Evolutionary conservation across 2,797 vertebrate genomes (phyloP).

Genomic region (Zalophus californianus): DNA sequence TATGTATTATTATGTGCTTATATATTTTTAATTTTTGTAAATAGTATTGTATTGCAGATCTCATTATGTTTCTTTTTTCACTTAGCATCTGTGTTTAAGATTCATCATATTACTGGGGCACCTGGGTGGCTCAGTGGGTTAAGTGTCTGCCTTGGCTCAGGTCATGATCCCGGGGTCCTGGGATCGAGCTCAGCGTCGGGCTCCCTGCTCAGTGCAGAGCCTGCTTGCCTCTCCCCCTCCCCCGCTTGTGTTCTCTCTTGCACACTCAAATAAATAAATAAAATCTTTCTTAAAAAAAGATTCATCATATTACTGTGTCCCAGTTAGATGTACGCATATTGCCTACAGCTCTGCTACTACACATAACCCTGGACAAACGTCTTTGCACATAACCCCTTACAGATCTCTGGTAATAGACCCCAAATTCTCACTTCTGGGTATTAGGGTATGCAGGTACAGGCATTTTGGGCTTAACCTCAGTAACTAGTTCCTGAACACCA

Average conservation of each 20-base stretch:
- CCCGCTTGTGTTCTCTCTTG: not conserved
- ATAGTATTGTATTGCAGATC: not conserved
- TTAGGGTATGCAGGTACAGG: not conserved
- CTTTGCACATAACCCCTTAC: not conserved
- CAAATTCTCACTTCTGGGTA: not conserved
- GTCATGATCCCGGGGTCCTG: not conserved
- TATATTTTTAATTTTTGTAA: not conserved
- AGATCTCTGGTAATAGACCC: not conserved
- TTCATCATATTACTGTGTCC: not conserved
- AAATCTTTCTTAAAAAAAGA: not conserved
- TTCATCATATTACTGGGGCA: not conserved
- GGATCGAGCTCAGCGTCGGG: not conserved
- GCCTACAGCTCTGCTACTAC: not conserved
- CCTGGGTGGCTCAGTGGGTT: not conserved
- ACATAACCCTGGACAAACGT: not conserved
- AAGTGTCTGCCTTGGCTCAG: not conserved
- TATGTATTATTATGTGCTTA: not conserved
- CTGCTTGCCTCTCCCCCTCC: not conserved
- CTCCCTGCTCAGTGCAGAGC: not conserved
- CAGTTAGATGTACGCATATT: not conserved
- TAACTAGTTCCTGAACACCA: not conserved
- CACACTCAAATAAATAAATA: not conserved
- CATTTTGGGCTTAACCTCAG: not conserved
- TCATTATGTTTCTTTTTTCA: not conserved
- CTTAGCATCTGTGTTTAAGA: slow-evolving; percentile 14